Evolutionary conservation across 2,888 invertebrate species (phyloP).

Genomic region (Rhingia rostrata): DNA sequence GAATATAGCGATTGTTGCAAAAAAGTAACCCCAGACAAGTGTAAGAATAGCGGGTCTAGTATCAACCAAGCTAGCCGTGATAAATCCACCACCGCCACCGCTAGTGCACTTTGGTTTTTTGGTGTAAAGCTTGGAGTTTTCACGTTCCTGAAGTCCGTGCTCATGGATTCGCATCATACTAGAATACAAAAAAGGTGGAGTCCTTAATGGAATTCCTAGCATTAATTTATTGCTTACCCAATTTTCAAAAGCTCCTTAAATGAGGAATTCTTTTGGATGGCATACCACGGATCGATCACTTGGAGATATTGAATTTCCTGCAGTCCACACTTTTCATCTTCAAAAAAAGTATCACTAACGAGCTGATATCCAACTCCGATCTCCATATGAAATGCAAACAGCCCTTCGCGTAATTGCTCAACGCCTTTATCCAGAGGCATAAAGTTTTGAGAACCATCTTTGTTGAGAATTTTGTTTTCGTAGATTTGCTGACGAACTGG

Average conservation of each 20-base stretch:
- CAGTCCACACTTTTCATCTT: slow-evolving; percentile 88
- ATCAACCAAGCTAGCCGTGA: slow-evolving; percentile 86
- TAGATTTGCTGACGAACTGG: slow-evolving; percentile 86
- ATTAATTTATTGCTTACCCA: slow-evolving; percentile 82
- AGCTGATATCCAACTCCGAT: slow-evolving; percentile 87
- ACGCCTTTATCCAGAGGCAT: slow-evolving; percentile 87
- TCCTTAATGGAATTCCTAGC: not conserved
- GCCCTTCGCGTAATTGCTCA: slow-evolving; percentile 84
- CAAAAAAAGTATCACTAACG: slow-evolving; percentile 87
- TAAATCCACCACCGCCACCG: slow-evolving; percentile 83
- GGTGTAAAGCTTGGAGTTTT: slow-evolving; percentile 84
- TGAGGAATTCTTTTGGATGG: slow-evolving; percentile 86
- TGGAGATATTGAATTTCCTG: slow-evolving; percentile 87
- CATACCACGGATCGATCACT: slow-evolving; percentile 87
- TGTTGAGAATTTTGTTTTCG: slow-evolving; percentile 86
- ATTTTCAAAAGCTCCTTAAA: slow-evolving; percentile 87
- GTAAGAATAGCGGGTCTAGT: slow-evolving; percentile 84
- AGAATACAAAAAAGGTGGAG: slow-evolving; percentile 13
- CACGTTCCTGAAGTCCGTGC: slow-evolving; percentile 85
- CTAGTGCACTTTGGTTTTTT: slow-evolving; percentile 85
- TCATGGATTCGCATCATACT: slow-evolving; percentile 85
- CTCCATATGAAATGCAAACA: slow-evolving; percentile 89
- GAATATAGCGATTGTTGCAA: slow-evolving; percentile 79
- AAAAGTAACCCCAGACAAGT: slow-evolving; percentile 82
- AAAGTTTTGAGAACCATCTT: slow-evolving; percentile 85